A percentile compares a stretch with the other conserved stretches of the same genome.
Conservation (phyloP, 35 echinoderm and acorn worm genomes). For the Diadema setosum region DNA sequence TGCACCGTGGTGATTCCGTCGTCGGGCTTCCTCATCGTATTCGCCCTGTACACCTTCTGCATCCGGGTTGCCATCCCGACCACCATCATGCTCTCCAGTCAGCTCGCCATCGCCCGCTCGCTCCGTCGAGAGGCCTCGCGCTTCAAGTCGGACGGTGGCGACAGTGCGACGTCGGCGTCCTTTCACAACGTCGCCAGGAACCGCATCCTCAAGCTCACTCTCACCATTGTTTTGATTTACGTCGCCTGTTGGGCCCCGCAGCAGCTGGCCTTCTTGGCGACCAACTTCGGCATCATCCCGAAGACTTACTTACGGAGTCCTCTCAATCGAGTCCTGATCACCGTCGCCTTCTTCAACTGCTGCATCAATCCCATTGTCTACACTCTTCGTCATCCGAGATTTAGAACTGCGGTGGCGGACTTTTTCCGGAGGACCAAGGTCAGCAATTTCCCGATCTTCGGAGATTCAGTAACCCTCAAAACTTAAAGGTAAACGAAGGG, state of each 20-base stretch:
- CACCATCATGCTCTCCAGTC: constrained; percentile 4
- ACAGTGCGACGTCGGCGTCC: background rate
- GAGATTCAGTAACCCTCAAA: too few relatives aligned
- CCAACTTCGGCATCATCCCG: background rate
- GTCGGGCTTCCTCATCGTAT: background rate
- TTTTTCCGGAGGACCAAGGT: background rate
- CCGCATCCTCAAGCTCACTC: constrained; percentile 1
- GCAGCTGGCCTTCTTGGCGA: constrained; percentile 22
- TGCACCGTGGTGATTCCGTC: background rate
- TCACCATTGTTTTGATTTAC: constrained; percentile 15
- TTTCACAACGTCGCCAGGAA: constrained; percentile 6
- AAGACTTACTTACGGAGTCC: background rate
- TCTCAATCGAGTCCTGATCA: background rate
- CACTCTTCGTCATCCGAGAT: constrained; percentile 7
- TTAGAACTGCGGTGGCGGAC: background rate
- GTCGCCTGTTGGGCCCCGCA: constrained; percentile 23
- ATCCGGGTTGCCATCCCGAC: background rate
- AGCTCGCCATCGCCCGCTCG: background rate
- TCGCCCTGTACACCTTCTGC: constrained; percentile 7
- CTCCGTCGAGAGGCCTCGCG: background rate
- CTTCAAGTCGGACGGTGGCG: background rate
- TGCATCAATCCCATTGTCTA: constrained; percentile 39
- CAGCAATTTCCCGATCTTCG: background rate
- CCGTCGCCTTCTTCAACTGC: constrained; percentile 6
- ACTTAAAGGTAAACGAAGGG: too few relatives aligned